Percentiles rank a stretch among this genome's conserved stretches.
Conservation (phyloP, 2,888 invertebrate genomes). For the Zelleria hepariella region DNA sequence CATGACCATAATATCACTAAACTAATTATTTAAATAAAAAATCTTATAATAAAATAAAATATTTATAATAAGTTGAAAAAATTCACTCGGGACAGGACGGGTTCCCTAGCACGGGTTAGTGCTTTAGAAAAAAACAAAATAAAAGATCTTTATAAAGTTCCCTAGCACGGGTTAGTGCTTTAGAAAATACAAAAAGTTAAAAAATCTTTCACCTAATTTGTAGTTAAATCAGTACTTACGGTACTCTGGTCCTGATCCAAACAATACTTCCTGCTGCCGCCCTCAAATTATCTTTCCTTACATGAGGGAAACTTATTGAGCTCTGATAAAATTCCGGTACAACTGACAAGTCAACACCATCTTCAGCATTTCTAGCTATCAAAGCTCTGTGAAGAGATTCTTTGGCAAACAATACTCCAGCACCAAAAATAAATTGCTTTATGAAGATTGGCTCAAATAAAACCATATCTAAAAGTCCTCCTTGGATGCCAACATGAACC, state of each 20-base stretch:
- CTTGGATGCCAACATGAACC: conserved; percentile 89
- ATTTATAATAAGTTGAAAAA: no score
- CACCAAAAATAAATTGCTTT: conserved; percentile 78
- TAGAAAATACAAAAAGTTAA: no score
- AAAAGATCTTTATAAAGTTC: no score
- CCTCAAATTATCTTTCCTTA: conserved; percentile 26
- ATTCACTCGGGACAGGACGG: no score
- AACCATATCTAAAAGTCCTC: conserved; percentile 80
- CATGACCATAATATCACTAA: no score
- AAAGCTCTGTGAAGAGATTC: conserved; percentile 72
- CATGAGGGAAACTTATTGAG: conserved; percentile 29
- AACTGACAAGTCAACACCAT: conserved; percentile 14
- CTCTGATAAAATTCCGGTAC: conserved; percentile 37
- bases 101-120: no score
- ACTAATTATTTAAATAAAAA: no score
- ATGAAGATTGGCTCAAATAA: conserved; percentile 79
- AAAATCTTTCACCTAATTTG: no score
- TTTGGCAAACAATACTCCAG: conserved; percentile 73
- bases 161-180: no score
- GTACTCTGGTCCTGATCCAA: conserved; percentile 33
- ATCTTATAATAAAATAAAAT: no score
- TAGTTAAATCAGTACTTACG: conserved; percentile 35
- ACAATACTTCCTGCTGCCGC: conserved; percentile 50
- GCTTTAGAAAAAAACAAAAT: no score
- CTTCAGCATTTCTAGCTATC: conserved; percentile 34